A percentile compares a stretch with the other conserved stretches of the same genome.
Conservation (phyloP, 2,113 vertebrate genomes). For the Tetrao urogallus region DNA sequence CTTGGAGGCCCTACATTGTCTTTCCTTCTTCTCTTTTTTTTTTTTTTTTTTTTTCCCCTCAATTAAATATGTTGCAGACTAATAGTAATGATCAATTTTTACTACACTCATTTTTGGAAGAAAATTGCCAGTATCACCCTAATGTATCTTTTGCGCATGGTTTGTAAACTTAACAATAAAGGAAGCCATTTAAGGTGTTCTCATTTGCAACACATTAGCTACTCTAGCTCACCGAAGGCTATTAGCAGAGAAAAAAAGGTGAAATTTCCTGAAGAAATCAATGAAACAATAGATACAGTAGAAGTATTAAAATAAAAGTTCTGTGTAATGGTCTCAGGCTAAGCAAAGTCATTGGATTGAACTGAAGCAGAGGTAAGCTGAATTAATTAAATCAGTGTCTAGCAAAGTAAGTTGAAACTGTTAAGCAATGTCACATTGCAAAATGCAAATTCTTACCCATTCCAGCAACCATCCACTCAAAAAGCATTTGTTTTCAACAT, state of each 20-base stretch:
- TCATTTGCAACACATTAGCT: background rate
- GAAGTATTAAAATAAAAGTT: background rate
- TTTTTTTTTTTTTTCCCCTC: too few species aligned
- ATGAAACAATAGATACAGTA: background rate
- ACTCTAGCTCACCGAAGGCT: background rate
- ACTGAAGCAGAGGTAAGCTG: background rate
- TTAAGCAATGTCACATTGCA: background rate
- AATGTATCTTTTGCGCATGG: background rate
- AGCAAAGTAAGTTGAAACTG: background rate
- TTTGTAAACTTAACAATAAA: conserved; percentile 30
- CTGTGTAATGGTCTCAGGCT: background rate
- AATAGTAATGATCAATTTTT: background rate
- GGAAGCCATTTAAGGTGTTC: background rate
- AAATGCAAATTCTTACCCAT: background rate
- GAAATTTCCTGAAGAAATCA: background rate
- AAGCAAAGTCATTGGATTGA: background rate
- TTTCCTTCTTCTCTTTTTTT: too few species aligned
- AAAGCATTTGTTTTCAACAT: background rate
- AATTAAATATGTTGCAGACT: background rate
- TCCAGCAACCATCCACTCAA: background rate
- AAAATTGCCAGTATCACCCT: background rate
- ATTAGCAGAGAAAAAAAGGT: background rate
- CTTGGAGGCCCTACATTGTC: background rate
- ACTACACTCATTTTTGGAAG: conserved; percentile 3
- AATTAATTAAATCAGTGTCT: background rate